phyloP scores from a whole-genome alignment of 1,140 invertebrate species.

The Pseudomyrmex gracilis region DNA sequence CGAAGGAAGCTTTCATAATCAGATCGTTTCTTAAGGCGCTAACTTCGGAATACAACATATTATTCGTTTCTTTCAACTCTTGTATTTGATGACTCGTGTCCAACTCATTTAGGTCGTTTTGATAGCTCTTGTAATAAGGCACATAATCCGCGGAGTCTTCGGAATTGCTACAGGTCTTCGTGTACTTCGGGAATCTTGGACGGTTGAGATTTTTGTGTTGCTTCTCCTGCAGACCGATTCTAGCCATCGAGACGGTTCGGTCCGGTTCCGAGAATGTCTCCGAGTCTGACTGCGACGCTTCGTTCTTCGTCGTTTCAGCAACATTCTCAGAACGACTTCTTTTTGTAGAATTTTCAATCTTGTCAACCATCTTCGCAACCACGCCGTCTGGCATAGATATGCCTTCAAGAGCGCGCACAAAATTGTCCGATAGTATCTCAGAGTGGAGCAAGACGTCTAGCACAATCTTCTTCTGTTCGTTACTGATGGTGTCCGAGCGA shows the following conservation, averaged over 20 bases:
- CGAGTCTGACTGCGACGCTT: conserved; percentile 88
- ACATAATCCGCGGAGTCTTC: conserved; percentile 81
- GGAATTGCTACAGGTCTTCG: conserved; percentile 80
- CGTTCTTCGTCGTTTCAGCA: conserved; percentile 67
- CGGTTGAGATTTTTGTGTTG: conserved; percentile 73
- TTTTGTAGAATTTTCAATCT: conserved; percentile 42
- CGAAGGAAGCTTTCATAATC: conserved; percentile 58
- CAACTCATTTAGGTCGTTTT: conserved; percentile 75
- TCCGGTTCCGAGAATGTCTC: conserved; percentile 95
- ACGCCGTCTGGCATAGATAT: conserved; percentile 34
- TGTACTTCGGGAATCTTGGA: conserved; percentile 72
- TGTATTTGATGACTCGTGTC: conserved; percentile 77
- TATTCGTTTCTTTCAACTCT: conserved; percentile 79
- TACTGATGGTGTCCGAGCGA: conserved; percentile 55
- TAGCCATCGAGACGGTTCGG: conserved; percentile 90
- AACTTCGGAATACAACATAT: conserved; percentile 76
- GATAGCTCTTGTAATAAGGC: conserved; percentile 76
- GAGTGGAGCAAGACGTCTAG: conserved; percentile 79
- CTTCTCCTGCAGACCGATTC: conserved; percentile 89
- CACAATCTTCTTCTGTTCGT: conserved; percentile 78
- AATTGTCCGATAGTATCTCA: conserved; percentile 80
- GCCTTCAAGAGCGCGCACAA: conserved; percentile 75
- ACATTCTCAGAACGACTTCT: conserved; percentile 77
- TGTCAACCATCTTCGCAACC: conserved; percentile 2
- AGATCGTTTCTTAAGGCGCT: conserved; percentile 76